Base-by-base conservation (phyloP, 2,113 vertebrate species). In the Bothrops jararaca region DNA sequence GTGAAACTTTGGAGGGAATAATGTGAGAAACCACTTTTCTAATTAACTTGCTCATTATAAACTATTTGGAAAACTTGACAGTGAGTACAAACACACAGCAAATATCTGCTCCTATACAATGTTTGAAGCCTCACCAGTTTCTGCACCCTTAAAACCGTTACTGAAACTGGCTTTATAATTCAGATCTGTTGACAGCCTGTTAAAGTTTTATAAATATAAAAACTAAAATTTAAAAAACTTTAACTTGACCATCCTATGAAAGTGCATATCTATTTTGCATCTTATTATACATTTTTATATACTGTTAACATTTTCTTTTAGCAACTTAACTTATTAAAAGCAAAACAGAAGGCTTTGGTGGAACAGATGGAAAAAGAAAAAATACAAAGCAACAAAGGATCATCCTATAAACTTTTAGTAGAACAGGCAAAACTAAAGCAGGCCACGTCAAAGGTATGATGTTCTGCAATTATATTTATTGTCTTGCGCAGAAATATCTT, bases 321-420 rank as follows among this genome's bases (percentile, higher is more conserved):
- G 99, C 99, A 99, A 99, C 98, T 99, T 98, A 99, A 99, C 97
- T 97, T 99, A 97, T 97, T 99, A 98, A 99, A 99, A 98, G 99
- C 99, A 94, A 99, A 99, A 98, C 99, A 99, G 98, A 99, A 99
- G 97, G 99, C 99, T 98, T 98, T 99, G 98, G 99, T 99, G 96
- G 99, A 99, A 97, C 99, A 99, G 96, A 99, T 99, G 92, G 99
- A 99, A 98, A 99, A 99, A 98, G 99, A 99, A 98, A 99, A 99
- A 98, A 99, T 99, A 97, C 99, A 99, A 96, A 99, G 99, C 98
- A 99, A 99, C 98, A 99, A 99, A 97, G 99, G 99, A 97, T 99
- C 99, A 94, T 99, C 99, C 93, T 99, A 99, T 97, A 99, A 99
- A 97, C 98, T 99, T 96, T 98, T 99, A 97, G 99, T 99, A 96